Conservation (phyloP, 2,888 invertebrate genomes). For the Drosophila prolongata region DNA sequence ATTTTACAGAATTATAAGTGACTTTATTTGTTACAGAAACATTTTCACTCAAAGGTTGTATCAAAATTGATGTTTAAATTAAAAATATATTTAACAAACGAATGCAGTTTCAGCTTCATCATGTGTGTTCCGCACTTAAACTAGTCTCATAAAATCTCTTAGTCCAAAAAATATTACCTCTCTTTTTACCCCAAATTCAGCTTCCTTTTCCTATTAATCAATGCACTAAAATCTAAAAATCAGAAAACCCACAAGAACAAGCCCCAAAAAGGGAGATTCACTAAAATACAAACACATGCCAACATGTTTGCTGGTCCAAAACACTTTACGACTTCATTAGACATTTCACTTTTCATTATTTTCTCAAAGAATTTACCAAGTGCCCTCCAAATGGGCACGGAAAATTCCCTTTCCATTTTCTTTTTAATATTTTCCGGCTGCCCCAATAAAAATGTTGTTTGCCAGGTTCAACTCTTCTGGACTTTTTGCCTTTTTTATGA, state of each 20-base stretch:
- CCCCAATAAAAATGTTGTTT: constrained; percentile 59
- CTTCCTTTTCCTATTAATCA: constrained; percentile 38
- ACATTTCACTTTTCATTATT: constrained; percentile 70
- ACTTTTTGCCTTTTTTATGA: constrained; percentile 60
- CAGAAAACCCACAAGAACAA: constrained; percentile 56
- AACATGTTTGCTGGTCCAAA: constrained; percentile 50
- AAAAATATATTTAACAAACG: too few relatives aligned
- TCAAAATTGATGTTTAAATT: too few relatives aligned
- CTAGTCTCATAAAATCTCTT: constrained; percentile 11
- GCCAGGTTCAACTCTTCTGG: constrained; percentile 51
- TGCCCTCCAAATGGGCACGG: constrained; percentile 25
- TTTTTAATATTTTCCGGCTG: constrained; percentile 71
- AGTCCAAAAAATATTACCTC: constrained; percentile 1
- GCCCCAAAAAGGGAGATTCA: constrained; percentile 49
- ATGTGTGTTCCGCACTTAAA: background rate
- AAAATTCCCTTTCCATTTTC: constrained; percentile 36
- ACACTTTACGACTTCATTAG: constrained; percentile 74
- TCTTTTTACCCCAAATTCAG: constrained; percentile 15
- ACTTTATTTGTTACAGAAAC: too few relatives aligned
- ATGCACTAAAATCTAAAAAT: constrained; percentile 44
- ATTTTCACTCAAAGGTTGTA: too few relatives aligned
- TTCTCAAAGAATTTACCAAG: constrained; percentile 50
- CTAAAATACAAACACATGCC: constrained; percentile 45
- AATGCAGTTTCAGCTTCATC: too few relatives aligned
- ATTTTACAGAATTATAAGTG: too few relatives aligned